Conservation (phyloP, 2,888 invertebrate species). For the Amphiduros pacificus region DNA sequence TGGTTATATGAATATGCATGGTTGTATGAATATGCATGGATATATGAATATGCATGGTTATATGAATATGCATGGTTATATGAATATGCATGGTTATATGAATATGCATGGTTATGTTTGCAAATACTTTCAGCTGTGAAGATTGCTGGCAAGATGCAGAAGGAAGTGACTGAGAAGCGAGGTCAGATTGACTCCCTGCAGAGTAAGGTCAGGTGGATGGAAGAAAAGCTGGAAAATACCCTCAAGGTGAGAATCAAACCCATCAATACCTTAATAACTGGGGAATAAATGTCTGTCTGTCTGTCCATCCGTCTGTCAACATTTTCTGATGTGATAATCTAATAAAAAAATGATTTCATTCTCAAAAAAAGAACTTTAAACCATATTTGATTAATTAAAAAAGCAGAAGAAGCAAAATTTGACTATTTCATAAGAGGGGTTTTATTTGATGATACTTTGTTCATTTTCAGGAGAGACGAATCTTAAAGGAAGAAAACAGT, state of each 20-base stretch:
- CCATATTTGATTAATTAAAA: background rate
- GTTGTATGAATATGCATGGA: too few relatives aligned
- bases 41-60: too few relatives aligned
- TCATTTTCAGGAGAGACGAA: constrained; percentile 37
- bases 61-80: too few relatives aligned
- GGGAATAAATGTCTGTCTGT: background rate
- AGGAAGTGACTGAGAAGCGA: constrained; percentile 52
- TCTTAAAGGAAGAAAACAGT: constrained; percentile 40
- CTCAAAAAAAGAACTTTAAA: background rate
- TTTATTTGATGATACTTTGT: background rate
- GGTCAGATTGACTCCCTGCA: constrained; percentile 48
- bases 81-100: too few relatives aligned
- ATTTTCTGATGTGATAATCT: background rate
- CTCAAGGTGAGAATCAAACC: constrained; percentile 38
- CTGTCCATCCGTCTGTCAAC: background rate
- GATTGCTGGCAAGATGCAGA: constrained; percentile 55
- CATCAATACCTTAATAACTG: background rate
- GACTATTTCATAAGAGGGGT: background rate
- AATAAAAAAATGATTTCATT: background rate
- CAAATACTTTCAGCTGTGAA: constrained; percentile 48
- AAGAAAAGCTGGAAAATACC: constrained; percentile 47
- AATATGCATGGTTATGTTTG: too few relatives aligned
- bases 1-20: too few relatives aligned
- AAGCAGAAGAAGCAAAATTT: background rate
- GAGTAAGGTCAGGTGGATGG: constrained; percentile 45